Conservation (phyloP, 2,888 invertebrate genomes). For the Stegana nigrithorax region DNA sequence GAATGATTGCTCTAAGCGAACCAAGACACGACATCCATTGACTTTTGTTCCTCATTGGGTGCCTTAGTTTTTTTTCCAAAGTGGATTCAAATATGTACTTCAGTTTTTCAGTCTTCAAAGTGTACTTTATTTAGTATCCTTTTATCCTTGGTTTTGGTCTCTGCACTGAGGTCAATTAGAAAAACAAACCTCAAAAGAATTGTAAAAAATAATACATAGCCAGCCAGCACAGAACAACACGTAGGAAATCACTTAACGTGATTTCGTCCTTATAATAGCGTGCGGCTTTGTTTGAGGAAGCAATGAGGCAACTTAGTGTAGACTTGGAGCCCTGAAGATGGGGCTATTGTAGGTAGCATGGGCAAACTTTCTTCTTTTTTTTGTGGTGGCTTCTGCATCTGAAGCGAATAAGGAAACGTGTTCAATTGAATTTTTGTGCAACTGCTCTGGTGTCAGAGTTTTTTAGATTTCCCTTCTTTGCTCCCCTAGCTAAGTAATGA, state of each 20-base stretch:
- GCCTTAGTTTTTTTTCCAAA: neutral
- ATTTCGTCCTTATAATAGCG: conserved; percentile 27
- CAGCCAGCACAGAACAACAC: conserved; percentile 39
- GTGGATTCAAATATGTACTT: no score
- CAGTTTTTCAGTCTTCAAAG: neutral
- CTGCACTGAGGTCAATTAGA: neutral
- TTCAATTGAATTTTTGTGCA: no score
- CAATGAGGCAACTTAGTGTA: conserved; percentile 33
- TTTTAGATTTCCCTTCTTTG: neutral
- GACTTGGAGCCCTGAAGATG: neutral
- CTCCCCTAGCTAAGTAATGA: conserved; percentile 26
- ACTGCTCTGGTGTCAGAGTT: no score
- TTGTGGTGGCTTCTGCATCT: neutral
- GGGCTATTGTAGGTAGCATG: conserved; percentile 45
- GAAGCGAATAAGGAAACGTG: no score
- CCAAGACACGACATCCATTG: no score
- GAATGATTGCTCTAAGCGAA: no score
- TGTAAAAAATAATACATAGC: neutral
- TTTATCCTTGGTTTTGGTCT: no score
- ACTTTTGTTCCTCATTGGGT: no score
- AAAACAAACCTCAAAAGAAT: neutral
- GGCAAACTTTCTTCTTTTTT: neutral
- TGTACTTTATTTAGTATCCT: no score
- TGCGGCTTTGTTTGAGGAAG: conserved; percentile 22
- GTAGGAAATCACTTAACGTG: conserved; percentile 59